These are phyloP conservation scores for Nycticebus coucang DNA, from an alignment of 2,113 vertebrate species.

Conservation along the genomic window DNA sequence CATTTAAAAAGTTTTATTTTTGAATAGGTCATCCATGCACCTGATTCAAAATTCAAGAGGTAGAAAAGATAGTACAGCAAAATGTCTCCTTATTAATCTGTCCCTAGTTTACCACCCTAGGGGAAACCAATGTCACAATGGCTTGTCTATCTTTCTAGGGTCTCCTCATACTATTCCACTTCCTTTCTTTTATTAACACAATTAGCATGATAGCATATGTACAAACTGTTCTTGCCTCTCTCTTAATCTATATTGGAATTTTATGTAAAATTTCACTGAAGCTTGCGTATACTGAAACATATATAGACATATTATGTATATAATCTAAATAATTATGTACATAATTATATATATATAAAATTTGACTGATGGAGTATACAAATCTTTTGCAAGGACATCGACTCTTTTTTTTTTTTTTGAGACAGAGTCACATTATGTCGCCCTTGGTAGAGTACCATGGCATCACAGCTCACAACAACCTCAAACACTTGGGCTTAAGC, in stretches of 20 bases:
- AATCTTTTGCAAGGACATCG: neutral
- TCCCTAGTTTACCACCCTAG: neutral
- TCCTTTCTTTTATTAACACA: neutral
- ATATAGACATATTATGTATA: too few relatives aligned
- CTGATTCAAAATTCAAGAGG: neutral
- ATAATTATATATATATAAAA: neutral
- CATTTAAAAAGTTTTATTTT: neutral
- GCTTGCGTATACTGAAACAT: neutral
- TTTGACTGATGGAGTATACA: neutral
- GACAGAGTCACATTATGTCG: too few relatives aligned
- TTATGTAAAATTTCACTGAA: neutral
- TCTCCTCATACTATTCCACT: rapidly evolving
- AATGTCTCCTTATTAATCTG: neutral
- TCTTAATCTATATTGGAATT: neutral
- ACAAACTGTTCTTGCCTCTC: neutral
- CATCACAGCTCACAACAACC: too few relatives aligned
- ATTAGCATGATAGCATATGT: neutral
- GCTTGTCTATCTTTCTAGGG: neutral
- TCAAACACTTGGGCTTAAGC: too few relatives aligned
- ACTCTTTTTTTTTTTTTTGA: too few relatives aligned
- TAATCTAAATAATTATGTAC: too few relatives aligned
- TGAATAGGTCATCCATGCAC: neutral
- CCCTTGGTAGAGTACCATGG: too few relatives aligned
- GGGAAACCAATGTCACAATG: neutral
- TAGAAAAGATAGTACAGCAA: neutral